Base-by-base conservation (phyloP, 2,113 vertebrate species). In the Centropus bengalensis region DNA sequence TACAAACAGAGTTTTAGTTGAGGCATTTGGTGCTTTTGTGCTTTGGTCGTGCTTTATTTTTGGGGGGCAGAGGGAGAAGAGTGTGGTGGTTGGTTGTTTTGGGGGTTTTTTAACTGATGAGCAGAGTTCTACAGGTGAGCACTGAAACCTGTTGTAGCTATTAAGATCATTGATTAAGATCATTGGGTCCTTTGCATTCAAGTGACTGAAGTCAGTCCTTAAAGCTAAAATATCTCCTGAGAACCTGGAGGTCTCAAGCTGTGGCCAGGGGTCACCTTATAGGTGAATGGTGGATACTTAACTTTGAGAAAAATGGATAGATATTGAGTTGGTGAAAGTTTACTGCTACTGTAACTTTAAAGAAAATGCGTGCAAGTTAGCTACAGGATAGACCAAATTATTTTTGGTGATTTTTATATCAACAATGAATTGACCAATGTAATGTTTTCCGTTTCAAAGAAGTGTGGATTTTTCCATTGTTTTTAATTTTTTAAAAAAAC, bases 401-500 rank as follows among this genome's bases (percentile, higher is more conserved):
- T 36, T 86, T 91, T 36, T 24, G 40, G 22, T 69, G 30, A 28
- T 79, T 40, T 93, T 66, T 92, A 21, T 66, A 52, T 88, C 9
- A 82, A 26, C 27, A 87, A 26, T 64, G 6, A 79, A 54, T 82
- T 76, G 24, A 9, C 21, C 79, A 69, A 60, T 66, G 8, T 45
- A 54, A 40, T 80, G 33, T 60, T 56, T 82, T 82, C n/a, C 8
- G 58, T 88, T 94, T 93, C 51, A 70, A 45, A 82, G 81, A 54
- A 30, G 2, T 38, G 36, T 36, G 36, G 9, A 36, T 36, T 36
- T 36, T 36, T 36, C 36, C 36, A 36, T 36, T 36, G 36, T 36
- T 36, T 36, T 36, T 36, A 36, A 36, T 36, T 36, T 36, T 36
- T 36, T 36, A 8, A 36, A 36, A 36, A 58, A 21, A 74, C 69